phyloP scores from a whole-genome alignment of 2,888 invertebrate species.

The Carpatolechia fugitivella region DNA sequence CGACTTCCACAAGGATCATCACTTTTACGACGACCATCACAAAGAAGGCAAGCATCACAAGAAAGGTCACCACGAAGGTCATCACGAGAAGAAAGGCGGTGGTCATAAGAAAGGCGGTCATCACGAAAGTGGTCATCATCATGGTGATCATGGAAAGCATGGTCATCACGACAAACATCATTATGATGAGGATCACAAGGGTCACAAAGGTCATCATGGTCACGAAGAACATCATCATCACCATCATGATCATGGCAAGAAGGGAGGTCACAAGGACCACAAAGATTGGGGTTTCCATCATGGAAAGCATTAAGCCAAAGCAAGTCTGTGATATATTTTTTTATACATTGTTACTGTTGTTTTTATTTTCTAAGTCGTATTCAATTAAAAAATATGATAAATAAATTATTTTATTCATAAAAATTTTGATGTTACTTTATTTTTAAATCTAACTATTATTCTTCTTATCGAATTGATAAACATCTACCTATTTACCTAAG shows the following conservation, averaged over 20 bases:
- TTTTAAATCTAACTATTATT: not conserved
- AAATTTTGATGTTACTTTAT: not conserved
- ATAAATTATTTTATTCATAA: constrained; percentile 2
- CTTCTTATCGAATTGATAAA: too few species aligned
- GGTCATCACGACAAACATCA: constrained; percentile 72
- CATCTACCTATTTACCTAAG: too few species aligned
- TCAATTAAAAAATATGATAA: not conserved
- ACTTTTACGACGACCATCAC: constrained; percentile 72
- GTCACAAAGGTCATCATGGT: constrained; percentile 73
- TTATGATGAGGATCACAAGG: constrained; percentile 64
- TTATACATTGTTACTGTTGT: constrained; percentile 41
- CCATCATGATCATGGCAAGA: constrained; percentile 73
- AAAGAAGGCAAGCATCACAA: constrained; percentile 73
- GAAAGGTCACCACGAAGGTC: constrained; percentile 68
- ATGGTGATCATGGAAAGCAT: constrained; percentile 69
- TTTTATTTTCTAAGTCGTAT: constrained; percentile 27
- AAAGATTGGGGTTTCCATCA: constrained; percentile 72
- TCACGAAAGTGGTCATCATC: constrained; percentile 64
- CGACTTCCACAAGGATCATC: constrained; percentile 70
- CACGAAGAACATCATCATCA: constrained; percentile 72
- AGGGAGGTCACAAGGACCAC: constrained; percentile 67
- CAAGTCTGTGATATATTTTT: constrained; percentile 58
- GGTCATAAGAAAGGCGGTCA: constrained; percentile 73
- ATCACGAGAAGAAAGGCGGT: constrained; percentile 64
- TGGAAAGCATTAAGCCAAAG: constrained; percentile 63